Evolutionary conservation across 2,888 invertebrate species (phyloP), one percentile per base, ranked within the genome.

Genomic region (Hartigia nigra): DNA sequence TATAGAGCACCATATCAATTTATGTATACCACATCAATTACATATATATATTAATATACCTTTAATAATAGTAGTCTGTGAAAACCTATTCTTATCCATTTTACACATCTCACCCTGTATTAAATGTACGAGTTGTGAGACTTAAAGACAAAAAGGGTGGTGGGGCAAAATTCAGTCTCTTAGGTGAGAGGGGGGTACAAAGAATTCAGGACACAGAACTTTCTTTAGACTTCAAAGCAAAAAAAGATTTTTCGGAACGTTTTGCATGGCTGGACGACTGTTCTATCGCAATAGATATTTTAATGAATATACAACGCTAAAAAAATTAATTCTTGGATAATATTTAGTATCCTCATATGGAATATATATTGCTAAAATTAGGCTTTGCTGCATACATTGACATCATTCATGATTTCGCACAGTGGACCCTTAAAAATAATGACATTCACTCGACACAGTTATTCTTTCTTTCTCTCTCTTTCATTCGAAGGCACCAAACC

Each of bases 81-180:
- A 86, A 85, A 85, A 85, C 84, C 86, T 83, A 85, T 83, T 79
- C 81, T 72, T 72, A 81, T 81, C 79, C 82, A 80, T 81, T 39
- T 76, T 79, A 76, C 79, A 80, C 77, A 77, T 78, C 78, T 78
- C 70, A 75, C 69, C 80, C 81, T 75, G 81, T 85, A 86, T 81
- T 86, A 85, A 85, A 85, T 85, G 82, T 79, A 85, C 82, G 81
- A 55, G 23, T 55, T 14, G 23, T 55, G 55, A 55, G 55, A 55
- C 23, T 81, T 83, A 82, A 85, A 82, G 82, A 86, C 84, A 83
- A 80, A 81, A 86, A 81, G 82, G 81, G n/a, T n/a, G n/a, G n/a
- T n/a, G n/a, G 82, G 82, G 75, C 81, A 80, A 75, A 79, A 81
- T 81, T 85, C 86, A 86, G 85, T 85, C 86, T 85, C 85, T 55